Evolutionary conservation across 2,888 invertebrate genomes (phyloP).

Genomic region (Drosophila mulleri): DNA sequence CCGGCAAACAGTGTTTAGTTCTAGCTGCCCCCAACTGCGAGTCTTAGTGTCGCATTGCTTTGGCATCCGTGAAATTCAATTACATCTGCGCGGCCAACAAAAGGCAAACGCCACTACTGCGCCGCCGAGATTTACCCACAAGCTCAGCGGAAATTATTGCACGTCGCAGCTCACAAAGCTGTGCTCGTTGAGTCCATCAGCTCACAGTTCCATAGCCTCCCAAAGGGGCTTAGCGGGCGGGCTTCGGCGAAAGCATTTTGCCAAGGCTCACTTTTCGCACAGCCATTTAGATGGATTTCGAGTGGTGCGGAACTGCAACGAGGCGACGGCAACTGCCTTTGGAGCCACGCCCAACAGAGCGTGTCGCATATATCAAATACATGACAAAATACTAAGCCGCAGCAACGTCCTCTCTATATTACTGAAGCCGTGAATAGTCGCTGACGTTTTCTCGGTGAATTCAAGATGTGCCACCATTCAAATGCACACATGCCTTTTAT

Average conservation of each 20-base stretch:
- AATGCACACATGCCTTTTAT: neutral
- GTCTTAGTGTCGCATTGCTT: slow-evolving; percentile 52
- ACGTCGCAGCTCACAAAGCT: slow-evolving; percentile 25
- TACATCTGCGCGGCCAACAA: slow-evolving; percentile 36
- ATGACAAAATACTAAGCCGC: slow-evolving; percentile 14
- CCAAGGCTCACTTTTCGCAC: slow-evolving; percentile 14
- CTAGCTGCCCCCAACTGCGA: slow-evolving; percentile 7
- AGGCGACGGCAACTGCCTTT: slow-evolving; percentile 8
- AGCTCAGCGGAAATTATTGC: slow-evolving; percentile 59
- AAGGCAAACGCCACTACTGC: slow-evolving; percentile 3
- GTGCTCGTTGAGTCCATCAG: slow-evolving; percentile 11
- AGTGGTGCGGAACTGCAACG: neutral
- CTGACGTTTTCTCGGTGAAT: neutral
- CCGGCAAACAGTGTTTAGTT: neutral
- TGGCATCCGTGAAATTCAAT: slow-evolving; percentile 63
- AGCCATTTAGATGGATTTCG: slow-evolving; percentile 9
- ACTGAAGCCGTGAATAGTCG: neutral
- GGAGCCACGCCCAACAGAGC: slow-evolving; percentile 5
- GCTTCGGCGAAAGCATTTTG: neutral
- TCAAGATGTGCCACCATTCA: neutral
- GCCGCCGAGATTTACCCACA: slow-evolving; percentile 31
- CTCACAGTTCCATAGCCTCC: neutral
- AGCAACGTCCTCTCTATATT: neutral
- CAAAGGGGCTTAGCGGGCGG: slow-evolving; percentile 3
- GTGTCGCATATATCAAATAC: slow-evolving; percentile 25